Evolutionary conservation across 2,888 invertebrate species (phyloP), one percentile per base, ranked within the genome.

Genomic region (Lepas anatifera): DNA sequence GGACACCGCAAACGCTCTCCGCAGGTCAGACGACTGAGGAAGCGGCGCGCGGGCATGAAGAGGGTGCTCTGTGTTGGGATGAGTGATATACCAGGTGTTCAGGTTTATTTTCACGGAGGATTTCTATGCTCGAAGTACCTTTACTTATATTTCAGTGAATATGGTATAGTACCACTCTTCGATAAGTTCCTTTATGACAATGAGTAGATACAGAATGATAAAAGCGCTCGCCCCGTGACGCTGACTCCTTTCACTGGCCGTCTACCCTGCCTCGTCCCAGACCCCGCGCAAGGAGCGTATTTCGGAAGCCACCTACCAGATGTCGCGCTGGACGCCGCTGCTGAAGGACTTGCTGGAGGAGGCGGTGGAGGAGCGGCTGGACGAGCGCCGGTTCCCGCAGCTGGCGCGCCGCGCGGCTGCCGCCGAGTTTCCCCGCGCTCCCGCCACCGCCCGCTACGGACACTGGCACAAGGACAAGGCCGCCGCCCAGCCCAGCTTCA

Each of bases 401-500:
- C 85, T 99, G 75, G 92, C 92, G 70, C 95, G 95, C 3, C 86
- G 95, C 72, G 89, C 92, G 1, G 90, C 92, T 75, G 87, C 89
- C 68, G 88, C 90, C 22, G 90, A 89, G 72, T 93, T 92, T 78
- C 90, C 92, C 78, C 92, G 93, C 69, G 93, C 95, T n/a, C 70
- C 70, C 63, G 71, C 73, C 32, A 68, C 73, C 7, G 72, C 72
- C 39, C 73, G 73, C 13, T 73, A 73, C 63, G 73, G 74, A 69
- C 96, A 98, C 77, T 99, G 99, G 98, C 98, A 99, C 81, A 96
- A 97, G 82, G 97, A 98, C 77, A 95, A 96, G 78, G 92, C 93
- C n/a, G 92, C 92, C 78, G 88, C 91, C 76, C 92, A 94, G 39
- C 88, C 91, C 76, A 92, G 94, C 39, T 88, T 94, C 72, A 94